Percentiles rank a stretch among this genome's conserved stretches.
These are phyloP conservation scores for Ceuthmochares aereus DNA, from an alignment of 2,113 vertebrate species.

Conservation along the genomic window DNA sequence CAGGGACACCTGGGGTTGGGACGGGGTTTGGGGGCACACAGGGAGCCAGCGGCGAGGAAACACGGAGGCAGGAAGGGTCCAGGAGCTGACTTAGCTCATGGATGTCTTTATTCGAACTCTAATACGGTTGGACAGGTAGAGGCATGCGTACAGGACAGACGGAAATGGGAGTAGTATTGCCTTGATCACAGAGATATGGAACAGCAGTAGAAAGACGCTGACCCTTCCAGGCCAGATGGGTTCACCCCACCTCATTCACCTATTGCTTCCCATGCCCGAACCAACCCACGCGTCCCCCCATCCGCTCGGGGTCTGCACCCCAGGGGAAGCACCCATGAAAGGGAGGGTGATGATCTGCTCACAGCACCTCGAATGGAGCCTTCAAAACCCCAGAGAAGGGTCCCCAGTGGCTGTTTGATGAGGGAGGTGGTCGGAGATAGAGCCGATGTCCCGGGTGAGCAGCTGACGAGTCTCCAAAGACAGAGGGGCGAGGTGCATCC, in stretches of 20 bases:
- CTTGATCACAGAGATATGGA: constrained; percentile 61
- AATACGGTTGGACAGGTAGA: constrained; percentile 58
- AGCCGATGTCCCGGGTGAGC: background rate
- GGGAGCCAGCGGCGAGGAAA: background rate
- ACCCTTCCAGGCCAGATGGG: constrained; percentile 26
- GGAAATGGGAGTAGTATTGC: constrained; percentile 64
- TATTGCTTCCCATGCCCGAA: constrained; percentile 42
- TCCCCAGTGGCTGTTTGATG: background rate
- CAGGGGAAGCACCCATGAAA: background rate
- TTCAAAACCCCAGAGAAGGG: background rate
- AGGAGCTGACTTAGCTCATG: constrained; percentile 55
- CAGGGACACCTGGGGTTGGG: fast-evolving
- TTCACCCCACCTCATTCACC: constrained; percentile 25
- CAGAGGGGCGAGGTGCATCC: background rate
- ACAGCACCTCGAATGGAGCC: background rate
- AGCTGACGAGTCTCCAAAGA: background rate
- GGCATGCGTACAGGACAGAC: constrained; percentile 64
- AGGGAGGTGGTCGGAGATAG: background rate
- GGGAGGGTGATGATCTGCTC: fast-evolving
- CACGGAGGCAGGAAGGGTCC: background rate
- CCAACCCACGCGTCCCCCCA: fast-evolving
- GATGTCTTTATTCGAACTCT: constrained; percentile 77
- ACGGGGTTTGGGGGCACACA: fast-evolving
- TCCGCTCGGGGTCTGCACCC: background rate
- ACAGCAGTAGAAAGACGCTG: constrained; percentile 35